Evolutionary conservation across 2,888 invertebrate species (phyloP), one percentile per base, ranked within the genome.

Genomic region (Erpobdella octoculata): DNA sequence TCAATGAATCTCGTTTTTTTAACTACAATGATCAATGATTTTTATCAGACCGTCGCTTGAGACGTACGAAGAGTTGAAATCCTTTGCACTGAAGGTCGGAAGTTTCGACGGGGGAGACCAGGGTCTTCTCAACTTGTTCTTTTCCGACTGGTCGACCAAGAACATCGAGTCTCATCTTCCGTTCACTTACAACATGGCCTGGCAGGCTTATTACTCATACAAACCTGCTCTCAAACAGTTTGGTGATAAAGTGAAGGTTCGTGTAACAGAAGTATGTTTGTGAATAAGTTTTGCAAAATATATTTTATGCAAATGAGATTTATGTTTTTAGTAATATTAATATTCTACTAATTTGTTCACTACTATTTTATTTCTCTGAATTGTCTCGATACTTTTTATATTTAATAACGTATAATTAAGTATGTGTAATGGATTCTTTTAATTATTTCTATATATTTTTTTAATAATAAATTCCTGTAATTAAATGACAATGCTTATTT

Each of bases 141-240:
- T 96, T 86, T 89, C 89, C 74, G 90, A 92, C 80, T 98, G 98
- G 98, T 89, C 95, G 5, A 89, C 89, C 71, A 89, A 89, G 77
- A 95, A 97, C 82, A 92, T 94, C 77, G 88, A 87, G 78, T 92
- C 90, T 83, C 94, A 94, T 84, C 87, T 98, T 78, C 94, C 98
- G n/a, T 99, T 98, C 85, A 88, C 92, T 75, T 99, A 97, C 86
- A 98, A 98, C 83, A 92, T 97, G 86, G 92, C 93, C 78, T 93
- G 96, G 41, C 92, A 92, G 72, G 92, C 94, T 67, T 90, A 91
- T 79, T 98, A 98, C 84, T 93, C 94, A 18, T 99, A 98, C 84
- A 86, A 93, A 80, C 97, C 98, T 73, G 98, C 98, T 71, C 91
- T 92, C 83, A 94, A 93, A 88, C 91, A 92, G 96, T 97, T 86